Percentiles rank a stretch among this genome's conserved stretches.
Conservation (phyloP, 2,888 invertebrate species). For the Acrocyrtus sp. region DNA sequence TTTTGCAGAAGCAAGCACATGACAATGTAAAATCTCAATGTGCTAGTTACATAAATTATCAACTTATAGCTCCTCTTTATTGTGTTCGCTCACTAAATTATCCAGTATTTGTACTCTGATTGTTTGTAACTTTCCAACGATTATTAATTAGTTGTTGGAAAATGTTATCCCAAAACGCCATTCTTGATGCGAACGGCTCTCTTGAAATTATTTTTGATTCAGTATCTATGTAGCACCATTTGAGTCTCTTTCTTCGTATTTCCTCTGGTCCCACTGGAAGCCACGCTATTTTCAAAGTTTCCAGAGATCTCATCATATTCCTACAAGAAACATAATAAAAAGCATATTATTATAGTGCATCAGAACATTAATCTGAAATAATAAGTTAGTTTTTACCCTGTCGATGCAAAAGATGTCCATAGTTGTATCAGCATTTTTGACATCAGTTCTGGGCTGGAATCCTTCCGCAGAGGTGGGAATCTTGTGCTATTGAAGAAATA, state of each 20-base stretch:
- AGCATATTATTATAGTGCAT: not conserved
- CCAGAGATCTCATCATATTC: constrained; percentile 53
- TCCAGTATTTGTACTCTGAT: no score
- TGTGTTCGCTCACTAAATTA: no score
- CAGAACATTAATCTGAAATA: not conserved
- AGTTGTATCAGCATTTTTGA: constrained; percentile 66
- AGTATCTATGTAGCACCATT: constrained; percentile 54
- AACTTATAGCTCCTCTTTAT: no score
- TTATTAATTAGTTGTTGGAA: constrained; percentile 34
- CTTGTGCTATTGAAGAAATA: constrained; percentile 69
- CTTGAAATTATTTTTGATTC: constrained; percentile 24
- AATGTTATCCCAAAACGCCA: constrained; percentile 60
- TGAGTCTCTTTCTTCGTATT: constrained; percentile 38
- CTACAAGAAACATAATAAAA: no score
- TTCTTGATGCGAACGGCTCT: constrained; percentile 47
- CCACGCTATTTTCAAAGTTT: constrained; percentile 42
- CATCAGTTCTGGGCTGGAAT: constrained; percentile 66
- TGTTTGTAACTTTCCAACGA: no score
- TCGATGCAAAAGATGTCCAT: constrained; percentile 69
- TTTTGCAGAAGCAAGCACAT: no score
- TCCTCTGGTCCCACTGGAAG: constrained; percentile 53
- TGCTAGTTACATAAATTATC: no score
- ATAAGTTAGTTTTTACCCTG: constrained; percentile 68
- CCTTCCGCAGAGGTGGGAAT: constrained; percentile 66
- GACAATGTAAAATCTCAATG: no score